These are phyloP conservation scores for Eulemur rufifrons DNA, from an alignment of 2,113 vertebrate species.

Conservation along the genomic window DNA sequence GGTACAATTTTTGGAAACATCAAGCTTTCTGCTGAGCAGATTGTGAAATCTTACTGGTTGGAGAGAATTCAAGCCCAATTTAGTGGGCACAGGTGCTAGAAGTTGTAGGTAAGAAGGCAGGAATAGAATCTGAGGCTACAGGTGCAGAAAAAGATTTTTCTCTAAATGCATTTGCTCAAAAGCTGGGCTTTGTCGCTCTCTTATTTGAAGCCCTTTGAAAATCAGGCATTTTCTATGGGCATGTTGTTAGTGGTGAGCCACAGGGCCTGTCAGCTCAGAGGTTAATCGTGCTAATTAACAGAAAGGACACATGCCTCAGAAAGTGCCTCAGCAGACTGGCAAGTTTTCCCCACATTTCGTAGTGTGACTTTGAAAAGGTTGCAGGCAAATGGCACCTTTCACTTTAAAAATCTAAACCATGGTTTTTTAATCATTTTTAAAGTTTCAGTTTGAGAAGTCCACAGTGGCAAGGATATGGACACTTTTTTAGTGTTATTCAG, in stretches of 20 bases:
- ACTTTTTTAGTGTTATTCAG: not conserved
- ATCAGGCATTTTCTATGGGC: conserved; percentile 17
- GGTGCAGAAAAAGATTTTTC: not conserved
- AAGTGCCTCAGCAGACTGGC: conserved; percentile 1
- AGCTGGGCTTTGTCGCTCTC: not conserved
- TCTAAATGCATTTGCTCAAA: conserved; percentile 34
- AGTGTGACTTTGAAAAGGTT: conserved; percentile 73
- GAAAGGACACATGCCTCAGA: conserved; percentile 66
- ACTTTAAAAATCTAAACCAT: conserved; percentile 28
- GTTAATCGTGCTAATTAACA: conserved; percentile 80
- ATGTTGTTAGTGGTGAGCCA: not conserved
- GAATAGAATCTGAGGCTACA: not conserved
- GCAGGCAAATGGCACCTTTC: conserved; percentile 32
- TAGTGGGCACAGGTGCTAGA: not conserved
- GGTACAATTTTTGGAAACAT: not conserved
- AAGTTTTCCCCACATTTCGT: conserved; percentile 38
- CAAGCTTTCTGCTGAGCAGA: not conserved
- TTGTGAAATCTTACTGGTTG: not conserved
- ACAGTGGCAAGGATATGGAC: not conserved
- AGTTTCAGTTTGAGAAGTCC: not conserved
- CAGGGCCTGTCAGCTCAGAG: not conserved
- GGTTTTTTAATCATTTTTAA: not conserved
- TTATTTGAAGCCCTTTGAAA: not conserved
- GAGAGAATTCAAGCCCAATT: not conserved
- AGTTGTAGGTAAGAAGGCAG: not conserved